phyloP scores from a whole-genome alignment of 2,113 vertebrate genomes.

The Scalopus aquaticus region DNA sequence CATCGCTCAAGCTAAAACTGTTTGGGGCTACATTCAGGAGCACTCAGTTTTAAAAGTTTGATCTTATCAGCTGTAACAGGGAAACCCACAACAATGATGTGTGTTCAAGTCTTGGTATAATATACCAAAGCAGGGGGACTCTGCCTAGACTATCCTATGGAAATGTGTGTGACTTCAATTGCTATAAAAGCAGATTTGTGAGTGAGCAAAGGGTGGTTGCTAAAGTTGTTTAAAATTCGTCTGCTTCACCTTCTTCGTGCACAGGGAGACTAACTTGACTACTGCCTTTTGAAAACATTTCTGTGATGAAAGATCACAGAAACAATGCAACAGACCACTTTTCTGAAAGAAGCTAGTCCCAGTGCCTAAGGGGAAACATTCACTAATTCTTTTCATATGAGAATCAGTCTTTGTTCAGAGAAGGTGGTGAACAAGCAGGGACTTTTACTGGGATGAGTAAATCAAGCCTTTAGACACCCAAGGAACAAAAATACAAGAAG shows the following conservation, averaged over 20 bases:
- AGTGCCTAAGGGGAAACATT: background rate
- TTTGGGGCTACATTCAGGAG: background rate
- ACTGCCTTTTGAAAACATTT: background rate
- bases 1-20: background rate
- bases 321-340: background rate
- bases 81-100: conserved; percentile 9
- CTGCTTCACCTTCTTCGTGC: background rate
- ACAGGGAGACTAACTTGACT: background rate
- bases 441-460: conserved; percentile 9
- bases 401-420: conserved; percentile 58
- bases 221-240: background rate
- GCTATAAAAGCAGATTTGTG: background rate
- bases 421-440: background rate
- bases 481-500: background rate
- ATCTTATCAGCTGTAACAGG: conserved; percentile 51
- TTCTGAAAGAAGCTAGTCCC: background rate
- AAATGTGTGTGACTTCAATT: background rate
- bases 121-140: background rate
- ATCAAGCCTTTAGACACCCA: background rate
- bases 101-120: background rate
- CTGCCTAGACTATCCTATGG: background rate
- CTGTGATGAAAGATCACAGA: conserved; percentile 12
- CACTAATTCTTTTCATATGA: conserved; percentile 25
- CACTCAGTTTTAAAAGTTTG: background rate
- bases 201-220: background rate